Evolutionary conservation across 2,113 vertebrate species (phyloP), one percentile per base, ranked within the genome.

Genomic region (Trinectes maculatus): DNA sequence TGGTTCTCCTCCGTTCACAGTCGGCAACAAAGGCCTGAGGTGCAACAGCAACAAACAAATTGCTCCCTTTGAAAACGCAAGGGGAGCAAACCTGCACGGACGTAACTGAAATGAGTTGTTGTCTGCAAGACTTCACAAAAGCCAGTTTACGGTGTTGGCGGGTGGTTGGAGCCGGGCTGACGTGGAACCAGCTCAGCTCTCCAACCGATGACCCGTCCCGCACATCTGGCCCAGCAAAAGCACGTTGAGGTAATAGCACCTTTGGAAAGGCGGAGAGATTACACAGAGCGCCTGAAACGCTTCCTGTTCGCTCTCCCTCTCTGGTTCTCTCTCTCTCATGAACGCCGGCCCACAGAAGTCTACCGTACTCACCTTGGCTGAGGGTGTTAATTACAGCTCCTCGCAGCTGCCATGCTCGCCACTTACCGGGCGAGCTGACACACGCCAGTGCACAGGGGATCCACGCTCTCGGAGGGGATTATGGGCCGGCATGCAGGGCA

Each of bases 181-280:
- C 91, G 88, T 87, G 71, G 52, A 87, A 80, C 71, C 71, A 90
- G 80, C 83, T 61, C 82, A 76, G 42, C 40, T 8, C n/a, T 82
- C 79, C 33, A 77, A 71, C 83, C 90, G 91, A 91, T 87, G 85
- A 89, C 77, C 79, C 57, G 68, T 80, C 66, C 79, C 71, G 71
- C 88, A 90, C 93, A 94, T 93, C 92, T 94, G 93, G 92, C 77
- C 86, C 80, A 87, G 90, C 89, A 85, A 77, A 85, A 70, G 82
- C 88, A 58, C 10, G 65, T 76, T 76, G 87, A 89, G 71, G 81
- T 91, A 90, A 91, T 87, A 79, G 85, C 75, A 89, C 81, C 71
- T 77, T 88, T 88, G 76, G 75, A 89, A 77, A 83, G n/a, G 44
- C 60, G 73, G 60, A 58, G 75, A 82, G 84, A 92, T 90, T 88